Conservation (phyloP, 2,113 vertebrate species). For the Cettia cetti region DNA sequence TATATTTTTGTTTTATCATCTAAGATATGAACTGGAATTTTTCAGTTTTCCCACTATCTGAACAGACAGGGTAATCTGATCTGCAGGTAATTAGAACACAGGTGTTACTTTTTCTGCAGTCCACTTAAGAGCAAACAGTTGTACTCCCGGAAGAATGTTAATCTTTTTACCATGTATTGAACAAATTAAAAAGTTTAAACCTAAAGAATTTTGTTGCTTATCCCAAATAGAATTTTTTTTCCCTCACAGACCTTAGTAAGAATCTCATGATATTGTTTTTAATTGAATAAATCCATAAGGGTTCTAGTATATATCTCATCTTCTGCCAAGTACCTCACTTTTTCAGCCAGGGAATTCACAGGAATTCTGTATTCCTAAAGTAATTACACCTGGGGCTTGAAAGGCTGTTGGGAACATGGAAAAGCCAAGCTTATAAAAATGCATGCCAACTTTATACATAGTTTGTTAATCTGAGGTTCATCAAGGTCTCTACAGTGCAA, state of each 20-base stretch:
- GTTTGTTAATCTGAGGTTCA: neutral
- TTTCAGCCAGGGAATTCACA: neutral
- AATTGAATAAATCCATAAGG: slow-evolving; percentile 42
- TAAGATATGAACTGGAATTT: neutral
- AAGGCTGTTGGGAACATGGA: neutral
- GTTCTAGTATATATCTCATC: neutral
- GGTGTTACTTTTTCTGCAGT: neutral
- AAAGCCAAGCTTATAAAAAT: neutral
- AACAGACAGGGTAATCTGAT: neutral
- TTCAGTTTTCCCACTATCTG: neutral
- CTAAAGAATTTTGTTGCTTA: neutral
- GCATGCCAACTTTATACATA: neutral
- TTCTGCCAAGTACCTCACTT: neutral
- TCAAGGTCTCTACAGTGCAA: neutral
- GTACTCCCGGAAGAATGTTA: neutral
- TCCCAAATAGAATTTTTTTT: neutral
- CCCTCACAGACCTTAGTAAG: neutral
- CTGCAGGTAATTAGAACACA: neutral
- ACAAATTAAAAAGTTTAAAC: neutral
- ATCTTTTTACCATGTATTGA: neutral
- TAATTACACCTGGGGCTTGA: neutral
- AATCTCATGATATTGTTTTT: neutral
- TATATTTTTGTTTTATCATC: neutral
- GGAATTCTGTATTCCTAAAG: neutral
- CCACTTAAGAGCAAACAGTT: neutral